Evolutionary conservation across 2,113 vertebrate genomes (phyloP).

Genomic region (Camelus bactrianus): DNA sequence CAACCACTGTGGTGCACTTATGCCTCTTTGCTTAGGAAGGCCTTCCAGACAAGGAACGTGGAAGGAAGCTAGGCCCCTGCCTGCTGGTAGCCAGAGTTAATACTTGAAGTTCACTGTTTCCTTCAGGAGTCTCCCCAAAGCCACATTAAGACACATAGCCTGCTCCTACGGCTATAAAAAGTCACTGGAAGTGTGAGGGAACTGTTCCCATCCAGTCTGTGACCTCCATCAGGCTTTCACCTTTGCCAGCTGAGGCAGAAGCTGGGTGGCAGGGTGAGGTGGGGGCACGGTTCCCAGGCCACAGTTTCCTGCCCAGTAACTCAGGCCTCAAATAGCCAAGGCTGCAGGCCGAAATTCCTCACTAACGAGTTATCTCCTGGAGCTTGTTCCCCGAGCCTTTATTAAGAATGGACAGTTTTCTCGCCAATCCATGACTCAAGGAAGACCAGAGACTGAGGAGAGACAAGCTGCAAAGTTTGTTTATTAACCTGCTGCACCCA

Average conservation of each 20-base stretch:
- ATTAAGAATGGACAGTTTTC: conserved; percentile 11
- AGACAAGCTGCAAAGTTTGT: conserved; percentile 55
- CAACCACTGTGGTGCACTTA: background rate
- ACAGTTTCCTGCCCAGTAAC: conserved; percentile 46
- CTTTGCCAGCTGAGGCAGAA: conserved; percentile 51
- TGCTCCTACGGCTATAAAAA: conserved; percentile 32
- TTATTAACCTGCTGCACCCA: conserved; percentile 75
- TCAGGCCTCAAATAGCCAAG: conserved; percentile 5
- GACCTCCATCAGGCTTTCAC: background rate
- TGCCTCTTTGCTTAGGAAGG: background rate
- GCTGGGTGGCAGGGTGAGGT: background rate
- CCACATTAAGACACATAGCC: background rate
- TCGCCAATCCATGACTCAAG: background rate
- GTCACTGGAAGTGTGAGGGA: background rate
- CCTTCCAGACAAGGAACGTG: background rate
- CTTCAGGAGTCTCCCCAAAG: conserved; percentile 12
- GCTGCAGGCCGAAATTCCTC: conserved; percentile 57
- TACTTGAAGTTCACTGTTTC: background rate
- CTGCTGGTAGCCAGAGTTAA: background rate
- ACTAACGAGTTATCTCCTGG: background rate
- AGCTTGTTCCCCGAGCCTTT: background rate
- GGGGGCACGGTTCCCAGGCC: background rate
- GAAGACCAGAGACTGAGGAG: background rate
- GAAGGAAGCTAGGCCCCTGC: background rate
- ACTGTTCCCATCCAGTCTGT: background rate